These are phyloP conservation scores for Volucella inanis DNA, from an alignment of 2,888 invertebrate species.

Conservation along the genomic window DNA sequence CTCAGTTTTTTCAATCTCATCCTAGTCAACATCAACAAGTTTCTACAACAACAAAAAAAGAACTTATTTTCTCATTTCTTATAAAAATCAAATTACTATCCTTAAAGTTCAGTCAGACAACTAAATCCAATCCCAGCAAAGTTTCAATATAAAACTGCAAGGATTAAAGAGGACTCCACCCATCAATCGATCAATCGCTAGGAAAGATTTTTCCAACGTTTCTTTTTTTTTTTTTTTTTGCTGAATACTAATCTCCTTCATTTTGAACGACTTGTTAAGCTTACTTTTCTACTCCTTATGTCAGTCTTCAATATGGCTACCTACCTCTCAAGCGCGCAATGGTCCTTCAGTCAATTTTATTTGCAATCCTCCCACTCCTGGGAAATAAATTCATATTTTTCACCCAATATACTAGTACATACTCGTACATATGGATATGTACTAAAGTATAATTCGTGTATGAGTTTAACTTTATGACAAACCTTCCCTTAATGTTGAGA, in stretches of 20 bases:
- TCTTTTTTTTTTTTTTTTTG: constrained; percentile 6
- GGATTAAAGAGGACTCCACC: constrained; percentile 25
- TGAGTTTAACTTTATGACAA: constrained; percentile 59
- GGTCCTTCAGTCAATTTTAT: constrained; percentile 44
- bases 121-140: constrained; percentile 24
- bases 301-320: constrained; percentile 40
- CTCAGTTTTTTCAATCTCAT: too few species aligned
- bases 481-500: constrained; percentile 33
- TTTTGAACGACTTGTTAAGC: constrained; percentile 60
- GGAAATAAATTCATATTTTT: constrained; percentile 64
- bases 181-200: background rate
- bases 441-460: constrained; percentile 23
- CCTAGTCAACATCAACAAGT: too few species aligned
- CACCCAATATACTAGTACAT: constrained; percentile 48
- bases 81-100: constrained; percentile 11
- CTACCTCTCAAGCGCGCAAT: constrained; percentile 1
- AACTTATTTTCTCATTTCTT: background rate
- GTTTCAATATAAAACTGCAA: constrained; percentile 22
- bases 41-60: background rate
- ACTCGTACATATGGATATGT: too few species aligned
- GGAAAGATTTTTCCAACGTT: background rate
- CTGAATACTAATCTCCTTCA: constrained; percentile 58
- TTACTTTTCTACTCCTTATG: constrained; percentile 24
- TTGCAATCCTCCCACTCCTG: constrained; percentile 20
- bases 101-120: constrained; percentile 12